Base-by-base conservation (phyloP, 2,113 vertebrate species). In the Gopherus flavomarginatus region DNA sequence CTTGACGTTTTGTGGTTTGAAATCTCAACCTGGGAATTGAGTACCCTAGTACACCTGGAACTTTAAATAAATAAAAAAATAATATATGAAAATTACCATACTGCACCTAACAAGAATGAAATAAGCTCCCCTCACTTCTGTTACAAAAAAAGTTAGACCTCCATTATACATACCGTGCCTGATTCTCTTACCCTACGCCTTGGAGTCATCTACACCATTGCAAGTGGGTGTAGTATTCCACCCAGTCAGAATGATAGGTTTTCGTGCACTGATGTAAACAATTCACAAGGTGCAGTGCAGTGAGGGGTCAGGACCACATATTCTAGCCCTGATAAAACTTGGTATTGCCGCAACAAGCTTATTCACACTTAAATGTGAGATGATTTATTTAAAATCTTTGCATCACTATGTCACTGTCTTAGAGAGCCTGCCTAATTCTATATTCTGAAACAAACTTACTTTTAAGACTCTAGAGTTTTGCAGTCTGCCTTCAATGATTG, bases 221-320 rank as follows among this genome's bases (percentile, higher is more conserved):
- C 54, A 14, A 69, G 49, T 42, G 21, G 53, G 62, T 49, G 31
- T 19, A 50, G 86, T 26, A 0, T 1, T 49, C 44, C 95, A 87
- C 27, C 80, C 81, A 0, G 49, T 84, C 13, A 12, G 83, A 82
- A 69, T 44, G 88, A 93, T 69, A 4, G 93, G 0, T 95, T 96
- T 94, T 19, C 90, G 8, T 94, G 94, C 35, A n/a, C 92, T 94
- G 88, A 92, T 95, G 94, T 88, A 86, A 95, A 44, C 86, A 93
- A 93, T 93, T 96, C 90, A 91, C 14, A 1, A 13, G 79, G 65
- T 95, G 85, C 93, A 94, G 85, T 49, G 96, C 81, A 1, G 0
- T 6, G 53, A 72, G 83, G 77, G 75, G 81, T 19, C 11, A 57
- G 92, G 94, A 88, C 3, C 35, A 65, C 47, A 42, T 84, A 19